These are phyloP conservation scores for Jordanella pulchra DNA, from an alignment of 2,797 vertebrate genomes.

Conservation along the genomic window DNA sequence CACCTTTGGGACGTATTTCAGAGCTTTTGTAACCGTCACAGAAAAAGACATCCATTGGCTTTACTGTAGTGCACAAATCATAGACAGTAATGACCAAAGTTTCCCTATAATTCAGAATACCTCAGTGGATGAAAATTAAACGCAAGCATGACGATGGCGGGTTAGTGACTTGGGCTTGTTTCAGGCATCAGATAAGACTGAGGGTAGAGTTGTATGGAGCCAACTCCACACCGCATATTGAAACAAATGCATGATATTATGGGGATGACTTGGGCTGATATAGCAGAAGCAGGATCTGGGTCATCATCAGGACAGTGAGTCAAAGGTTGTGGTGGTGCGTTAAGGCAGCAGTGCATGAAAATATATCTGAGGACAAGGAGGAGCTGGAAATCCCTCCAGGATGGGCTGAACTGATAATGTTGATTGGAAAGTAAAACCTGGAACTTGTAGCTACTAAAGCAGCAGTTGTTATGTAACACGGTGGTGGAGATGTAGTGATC, in stretches of 20 bases:
- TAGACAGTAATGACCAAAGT: background rate
- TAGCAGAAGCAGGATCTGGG: background rate
- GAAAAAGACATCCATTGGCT: background rate
- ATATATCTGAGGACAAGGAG: background rate
- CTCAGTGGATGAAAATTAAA: background rate
- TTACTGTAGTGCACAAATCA: background rate
- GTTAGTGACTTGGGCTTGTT: background rate
- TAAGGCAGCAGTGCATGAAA: background rate
- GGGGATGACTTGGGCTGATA: background rate
- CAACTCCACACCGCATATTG: background rate
- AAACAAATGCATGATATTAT: background rate
- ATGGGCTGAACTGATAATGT: background rate
- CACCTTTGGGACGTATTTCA: background rate
- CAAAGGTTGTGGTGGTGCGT: background rate
- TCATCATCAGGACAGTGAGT: background rate
- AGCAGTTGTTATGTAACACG: background rate
- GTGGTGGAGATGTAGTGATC: background rate
- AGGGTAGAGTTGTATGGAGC: background rate
- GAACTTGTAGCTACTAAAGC: background rate
- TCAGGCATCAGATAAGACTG: background rate
- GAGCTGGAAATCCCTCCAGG: background rate
- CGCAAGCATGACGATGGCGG: background rate
- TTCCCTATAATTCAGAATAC: background rate
- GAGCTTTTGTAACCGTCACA: too few relatives aligned
- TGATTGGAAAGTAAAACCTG: background rate